phyloP scores from a whole-genome alignment of 2,888 invertebrate genomes.

The Drosophila maculinotata region DNA sequence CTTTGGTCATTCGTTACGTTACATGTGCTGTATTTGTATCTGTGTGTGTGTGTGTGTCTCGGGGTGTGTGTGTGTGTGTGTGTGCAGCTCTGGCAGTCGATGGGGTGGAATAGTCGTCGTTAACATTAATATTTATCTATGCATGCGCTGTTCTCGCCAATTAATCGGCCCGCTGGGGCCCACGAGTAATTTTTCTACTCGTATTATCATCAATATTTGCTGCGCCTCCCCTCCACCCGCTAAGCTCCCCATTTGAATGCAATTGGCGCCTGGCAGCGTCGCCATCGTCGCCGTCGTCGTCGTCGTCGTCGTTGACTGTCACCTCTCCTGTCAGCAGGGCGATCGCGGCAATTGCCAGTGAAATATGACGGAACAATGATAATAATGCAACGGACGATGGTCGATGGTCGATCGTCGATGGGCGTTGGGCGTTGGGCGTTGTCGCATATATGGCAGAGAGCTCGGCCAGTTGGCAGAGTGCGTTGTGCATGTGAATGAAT shows the following conservation, averaged over 20 bases:
- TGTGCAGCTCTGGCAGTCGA: constrained; percentile 3
- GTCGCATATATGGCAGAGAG: constrained; percentile 36
- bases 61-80: neutral
- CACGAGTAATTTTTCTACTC: constrained; percentile 19
- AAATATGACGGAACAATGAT: constrained; percentile 70
- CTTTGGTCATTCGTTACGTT: constrained; percentile 56
- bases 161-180: constrained; percentile 58
- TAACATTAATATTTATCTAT: constrained; percentile 51
- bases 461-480: constrained; percentile 7
- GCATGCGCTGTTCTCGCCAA: constrained; percentile 59
- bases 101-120: constrained; percentile 45
- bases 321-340: constrained; percentile 57
- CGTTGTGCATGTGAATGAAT: constrained; percentile 46
- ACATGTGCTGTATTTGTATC: neutral
- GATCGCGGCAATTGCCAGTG: constrained; percentile 60
- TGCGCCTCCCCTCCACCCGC: neutral
- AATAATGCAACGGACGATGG: constrained; percentile 36
- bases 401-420: constrained; percentile 25
- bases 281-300: constrained; percentile 4
- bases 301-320: constrained; percentile 24
- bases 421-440: too few relatives aligned
- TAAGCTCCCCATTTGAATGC: constrained; percentile 21
- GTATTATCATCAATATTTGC: constrained; percentile 48
- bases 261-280: constrained; percentile 37
- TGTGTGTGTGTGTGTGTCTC: constrained; percentile 5